These are phyloP conservation scores for Drosophila melanosoma DNA, from an alignment of 2,888 invertebrate genomes.

Conservation along the genomic window DNA sequence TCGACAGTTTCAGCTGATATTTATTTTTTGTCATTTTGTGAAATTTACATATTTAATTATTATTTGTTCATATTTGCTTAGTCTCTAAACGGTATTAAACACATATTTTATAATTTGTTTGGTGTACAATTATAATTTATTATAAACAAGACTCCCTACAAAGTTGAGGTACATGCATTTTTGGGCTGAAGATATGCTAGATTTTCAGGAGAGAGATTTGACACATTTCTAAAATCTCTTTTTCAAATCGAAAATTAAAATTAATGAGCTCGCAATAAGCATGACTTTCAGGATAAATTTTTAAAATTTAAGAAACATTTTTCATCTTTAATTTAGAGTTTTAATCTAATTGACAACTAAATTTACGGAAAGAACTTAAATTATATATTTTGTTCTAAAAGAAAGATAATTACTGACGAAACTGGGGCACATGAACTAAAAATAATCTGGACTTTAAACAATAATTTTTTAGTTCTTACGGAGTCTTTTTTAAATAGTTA, in stretches of 20 bases:
- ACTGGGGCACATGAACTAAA: neutral
- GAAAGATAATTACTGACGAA: neutral
- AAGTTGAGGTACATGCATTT: neutral
- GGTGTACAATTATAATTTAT: slow-evolving; percentile 8
- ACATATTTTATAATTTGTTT: slow-evolving; percentile 2
- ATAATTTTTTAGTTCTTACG: neutral
- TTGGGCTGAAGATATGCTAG: neutral
- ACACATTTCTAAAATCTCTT: neutral
- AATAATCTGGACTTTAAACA: neutral
- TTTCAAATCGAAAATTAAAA: neutral
- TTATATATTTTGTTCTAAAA: neutral
- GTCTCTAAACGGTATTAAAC: neutral
- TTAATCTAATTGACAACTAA: neutral
- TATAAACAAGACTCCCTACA: neutral
- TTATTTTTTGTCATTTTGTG: neutral
- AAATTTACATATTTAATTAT: slow-evolving; percentile 16
- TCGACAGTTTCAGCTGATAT: neutral
- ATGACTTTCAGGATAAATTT: neutral
- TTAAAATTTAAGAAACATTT: neutral
- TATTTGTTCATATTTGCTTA: neutral
- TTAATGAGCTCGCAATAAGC: neutral
- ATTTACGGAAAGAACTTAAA: neutral
- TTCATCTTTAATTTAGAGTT: neutral
- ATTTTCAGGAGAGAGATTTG: neutral
- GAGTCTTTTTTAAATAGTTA: neutral